phyloP scores from a whole-genome alignment of 1,140 invertebrate genomes.

The Orchestia grillus region DNA sequence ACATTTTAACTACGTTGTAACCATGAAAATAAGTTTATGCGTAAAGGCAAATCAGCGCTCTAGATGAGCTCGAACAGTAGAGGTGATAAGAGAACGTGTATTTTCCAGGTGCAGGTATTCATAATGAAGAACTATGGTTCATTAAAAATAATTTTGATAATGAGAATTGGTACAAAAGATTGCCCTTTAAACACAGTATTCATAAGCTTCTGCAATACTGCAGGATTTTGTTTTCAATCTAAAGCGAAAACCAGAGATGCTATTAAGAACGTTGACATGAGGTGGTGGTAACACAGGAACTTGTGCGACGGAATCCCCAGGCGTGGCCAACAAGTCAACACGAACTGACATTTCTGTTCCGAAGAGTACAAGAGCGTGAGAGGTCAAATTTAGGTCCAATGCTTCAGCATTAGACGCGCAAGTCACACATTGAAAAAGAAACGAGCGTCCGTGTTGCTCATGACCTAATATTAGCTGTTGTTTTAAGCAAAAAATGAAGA shows the following conservation, averaged over 20 bases:
- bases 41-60: background rate
- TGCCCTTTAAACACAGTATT: background rate
- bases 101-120: background rate
- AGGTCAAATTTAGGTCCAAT: background rate
- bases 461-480: background rate
- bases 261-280: background rate
- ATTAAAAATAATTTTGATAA: background rate
- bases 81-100: background rate
- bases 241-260: background rate
- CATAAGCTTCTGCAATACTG: background rate
- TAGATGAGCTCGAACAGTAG: background rate
- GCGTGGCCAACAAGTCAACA: background rate
- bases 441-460: background rate
- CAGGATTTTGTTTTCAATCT: background rate
- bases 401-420: background rate
- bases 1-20: background rate
- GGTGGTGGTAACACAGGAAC: no score
- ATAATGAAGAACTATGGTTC: background rate
- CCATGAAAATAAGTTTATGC: background rate
- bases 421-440: background rate
- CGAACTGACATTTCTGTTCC: background rate
- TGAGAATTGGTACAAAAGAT: background rate
- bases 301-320: background rate
- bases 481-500: no score
- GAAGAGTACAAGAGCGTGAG: background rate